A percentile compares a stretch with the other conserved stretches of the same genome.
Conservation (phyloP, 2,113 vertebrate species). For the Sinosuthora webbiana region DNA sequence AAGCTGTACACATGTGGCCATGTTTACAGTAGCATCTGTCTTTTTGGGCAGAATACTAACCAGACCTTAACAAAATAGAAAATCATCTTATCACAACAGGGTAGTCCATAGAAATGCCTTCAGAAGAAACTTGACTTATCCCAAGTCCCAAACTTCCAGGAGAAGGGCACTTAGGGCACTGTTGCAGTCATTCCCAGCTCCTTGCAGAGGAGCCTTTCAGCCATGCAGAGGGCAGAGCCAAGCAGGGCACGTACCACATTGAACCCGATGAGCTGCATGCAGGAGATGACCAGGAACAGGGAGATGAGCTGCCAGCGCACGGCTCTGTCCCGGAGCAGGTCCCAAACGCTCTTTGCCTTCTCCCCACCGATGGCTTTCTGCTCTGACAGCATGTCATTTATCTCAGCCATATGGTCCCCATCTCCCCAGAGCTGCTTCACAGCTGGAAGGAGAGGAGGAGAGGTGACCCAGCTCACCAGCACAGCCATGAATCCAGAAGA, state of each 20-base stretch:
- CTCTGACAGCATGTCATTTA: constrained; percentile 81
- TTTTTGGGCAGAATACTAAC: background rate
- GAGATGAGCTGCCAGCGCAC: constrained; percentile 57
- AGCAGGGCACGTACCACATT: background rate
- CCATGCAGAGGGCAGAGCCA: background rate
- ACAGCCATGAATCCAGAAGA: background rate
- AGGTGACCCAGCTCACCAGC: background rate
- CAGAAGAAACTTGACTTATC: background rate
- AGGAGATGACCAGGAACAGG: background rate
- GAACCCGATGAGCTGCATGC: background rate
- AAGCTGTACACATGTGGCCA: background rate
- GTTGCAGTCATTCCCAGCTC: background rate
- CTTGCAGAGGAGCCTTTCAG: background rate
- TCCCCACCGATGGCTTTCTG: constrained; percentile 55
- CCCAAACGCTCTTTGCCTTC: constrained; percentile 54
- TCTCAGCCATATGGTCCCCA: constrained; percentile 66
- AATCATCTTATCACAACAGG: background rate
- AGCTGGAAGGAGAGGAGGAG: constrained; percentile 57
- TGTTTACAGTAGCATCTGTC: background rate
- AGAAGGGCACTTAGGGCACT: background rate
- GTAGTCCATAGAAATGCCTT: background rate
- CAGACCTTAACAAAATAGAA: background rate
- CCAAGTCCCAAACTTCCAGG: background rate
- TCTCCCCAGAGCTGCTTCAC: constrained; percentile 77
- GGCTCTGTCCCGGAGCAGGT: constrained; percentile 67